These are phyloP conservation scores for Meteorus cinctellus DNA, from an alignment of 2,888 invertebrate genomes.

Conservation along the genomic window DNA sequence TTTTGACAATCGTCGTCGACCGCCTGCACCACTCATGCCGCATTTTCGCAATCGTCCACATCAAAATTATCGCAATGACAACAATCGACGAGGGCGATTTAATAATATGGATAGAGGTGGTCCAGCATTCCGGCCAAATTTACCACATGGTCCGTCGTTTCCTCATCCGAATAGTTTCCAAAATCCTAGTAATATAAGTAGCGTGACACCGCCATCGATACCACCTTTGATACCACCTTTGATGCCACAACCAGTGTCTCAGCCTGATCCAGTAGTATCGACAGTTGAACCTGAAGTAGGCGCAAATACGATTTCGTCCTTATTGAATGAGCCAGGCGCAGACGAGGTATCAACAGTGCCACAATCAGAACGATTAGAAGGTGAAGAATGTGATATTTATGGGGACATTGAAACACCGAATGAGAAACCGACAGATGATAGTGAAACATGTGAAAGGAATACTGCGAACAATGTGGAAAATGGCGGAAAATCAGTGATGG, in stretches of 20 bases:
- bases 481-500: conserved; percentile 49
- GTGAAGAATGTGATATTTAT: conserved; percentile 78
- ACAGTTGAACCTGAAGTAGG: background rate
- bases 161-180: conserved; percentile 47
- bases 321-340: background rate
- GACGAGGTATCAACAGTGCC: conserved; percentile 5
- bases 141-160: conserved; percentile 25
- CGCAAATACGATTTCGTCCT: background rate
- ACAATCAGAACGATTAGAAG: conserved; percentile 56
- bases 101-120: conserved; percentile 53
- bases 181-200: conserved; percentile 42
- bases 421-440: conserved; percentile 58
- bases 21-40: conserved; percentile 59
- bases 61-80: conserved; percentile 63
- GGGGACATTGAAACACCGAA: conserved; percentile 77
- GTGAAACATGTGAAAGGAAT: conserved; percentile 62
- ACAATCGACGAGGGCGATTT: conserved; percentile 46
- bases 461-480: conserved; percentile 53
- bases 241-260: conserved; percentile 33
- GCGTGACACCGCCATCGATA: conserved; percentile 24
- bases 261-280: background rate
- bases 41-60: conserved; percentile 66
- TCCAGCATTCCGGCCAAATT: conserved; percentile 43
- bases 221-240: conserved; percentile 52
- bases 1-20: conserved; percentile 64